phyloP scores from a whole-genome alignment of 2,888 invertebrate genomes.

The Melinaea marsaeus region DNA sequence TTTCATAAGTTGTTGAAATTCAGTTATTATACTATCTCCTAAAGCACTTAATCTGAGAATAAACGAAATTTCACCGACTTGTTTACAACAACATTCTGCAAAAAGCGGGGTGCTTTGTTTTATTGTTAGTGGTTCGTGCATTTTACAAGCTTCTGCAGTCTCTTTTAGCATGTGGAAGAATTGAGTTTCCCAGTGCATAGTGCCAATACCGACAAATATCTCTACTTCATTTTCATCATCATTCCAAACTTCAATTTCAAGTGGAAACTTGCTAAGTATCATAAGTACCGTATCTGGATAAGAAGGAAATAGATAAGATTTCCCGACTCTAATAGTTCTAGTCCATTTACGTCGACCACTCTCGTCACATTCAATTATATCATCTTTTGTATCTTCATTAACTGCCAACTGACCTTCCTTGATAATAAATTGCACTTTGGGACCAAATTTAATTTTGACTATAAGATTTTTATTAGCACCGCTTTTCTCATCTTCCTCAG shows the following conservation, averaged over 20 bases:
- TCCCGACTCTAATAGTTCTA: conserved; percentile 67
- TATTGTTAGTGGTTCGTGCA: conserved; percentile 54
- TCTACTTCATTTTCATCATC: conserved; percentile 59
- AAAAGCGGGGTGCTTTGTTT: conserved; percentile 50
- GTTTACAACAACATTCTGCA: conserved; percentile 58
- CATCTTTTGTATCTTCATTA: conserved; percentile 49
- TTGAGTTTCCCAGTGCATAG: conserved; percentile 66
- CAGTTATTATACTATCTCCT: conserved; percentile 68
- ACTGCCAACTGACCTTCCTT: conserved; percentile 64
- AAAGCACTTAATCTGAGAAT: conserved; percentile 72
- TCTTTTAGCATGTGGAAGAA: conserved; percentile 72
- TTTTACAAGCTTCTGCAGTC: conserved; percentile 51
- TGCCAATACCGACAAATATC: conserved; percentile 64
- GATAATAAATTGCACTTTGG: conserved; percentile 69
- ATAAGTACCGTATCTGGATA: conserved; percentile 66
- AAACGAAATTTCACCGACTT: conserved; percentile 64
- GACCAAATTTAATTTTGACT: conserved; percentile 70
- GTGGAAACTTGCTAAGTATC: conserved; percentile 65
- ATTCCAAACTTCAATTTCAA: conserved; percentile 71
- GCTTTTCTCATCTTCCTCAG: conserved; percentile 47
- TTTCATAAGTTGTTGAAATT: conserved; percentile 63
- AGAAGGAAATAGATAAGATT: conserved; percentile 75
- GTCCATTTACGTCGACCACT: conserved; percentile 57
- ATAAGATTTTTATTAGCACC: conserved; percentile 64
- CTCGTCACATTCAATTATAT: conserved; percentile 53